These are phyloP conservation scores for Drosophila vallismaia DNA, from an alignment of 2,888 invertebrate species.

Conservation along the genomic window DNA sequence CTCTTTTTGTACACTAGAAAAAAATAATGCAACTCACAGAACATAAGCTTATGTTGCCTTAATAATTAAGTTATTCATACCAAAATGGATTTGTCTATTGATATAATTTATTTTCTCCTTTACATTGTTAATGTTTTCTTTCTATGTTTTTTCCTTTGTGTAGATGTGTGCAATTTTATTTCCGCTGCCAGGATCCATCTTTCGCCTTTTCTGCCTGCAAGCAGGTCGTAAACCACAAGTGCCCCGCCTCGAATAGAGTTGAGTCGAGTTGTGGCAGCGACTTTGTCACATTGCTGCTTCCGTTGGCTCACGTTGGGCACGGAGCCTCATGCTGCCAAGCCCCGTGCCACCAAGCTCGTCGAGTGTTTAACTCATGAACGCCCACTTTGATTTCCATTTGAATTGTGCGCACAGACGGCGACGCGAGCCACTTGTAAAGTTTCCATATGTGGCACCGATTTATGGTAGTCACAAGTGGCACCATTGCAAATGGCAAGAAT, in stretches of 20 bases:
- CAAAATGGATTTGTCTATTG: no score
- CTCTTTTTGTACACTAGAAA: background rate
- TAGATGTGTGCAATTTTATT: conserved; percentile 43
- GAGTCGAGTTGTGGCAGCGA: conserved; percentile 57
- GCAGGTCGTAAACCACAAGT: conserved; percentile 79
- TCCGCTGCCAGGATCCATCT: conserved; percentile 25
- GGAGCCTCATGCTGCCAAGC: conserved; percentile 15
- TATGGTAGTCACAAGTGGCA: conserved; percentile 61
- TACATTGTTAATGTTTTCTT: no score
- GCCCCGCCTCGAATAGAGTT: conserved; percentile 35
- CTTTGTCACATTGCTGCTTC: conserved; percentile 69
- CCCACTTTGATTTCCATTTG: conserved; percentile 83
- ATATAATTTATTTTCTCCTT: no score
- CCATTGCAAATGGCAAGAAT: conserved; percentile 12
- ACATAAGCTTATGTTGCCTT: no score
- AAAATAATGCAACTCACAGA: background rate
- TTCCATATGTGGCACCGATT: conserved; percentile 80
- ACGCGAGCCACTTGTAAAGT: conserved; percentile 68
- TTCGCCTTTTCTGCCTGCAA: conserved; percentile 40
- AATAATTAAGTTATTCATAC: no score
- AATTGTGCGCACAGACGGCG: conserved; percentile 72
- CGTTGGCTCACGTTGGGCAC: conserved; percentile 32
- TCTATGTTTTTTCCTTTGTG: background rate
- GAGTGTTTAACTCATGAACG: conserved; percentile 82
- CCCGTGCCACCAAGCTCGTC: conserved; percentile 22